These are phyloP conservation scores for Talpa occidentalis DNA, from an alignment of 2,113 vertebrate genomes.

Conservation along the genomic window DNA sequence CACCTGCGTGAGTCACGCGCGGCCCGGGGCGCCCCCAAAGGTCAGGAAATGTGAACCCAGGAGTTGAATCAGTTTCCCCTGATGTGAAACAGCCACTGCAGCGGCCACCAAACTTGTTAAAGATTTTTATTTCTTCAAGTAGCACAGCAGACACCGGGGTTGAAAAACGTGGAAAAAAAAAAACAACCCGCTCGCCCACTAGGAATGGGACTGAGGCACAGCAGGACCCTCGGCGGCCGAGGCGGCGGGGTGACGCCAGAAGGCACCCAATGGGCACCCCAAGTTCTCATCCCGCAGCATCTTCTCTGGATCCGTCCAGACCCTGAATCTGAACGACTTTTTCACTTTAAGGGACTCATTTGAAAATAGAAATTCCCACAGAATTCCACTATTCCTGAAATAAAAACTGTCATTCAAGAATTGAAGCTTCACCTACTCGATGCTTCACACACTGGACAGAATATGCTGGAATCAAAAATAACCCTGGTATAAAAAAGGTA, in stretches of 20 bases:
- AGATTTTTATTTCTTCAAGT: conserved; percentile 50
- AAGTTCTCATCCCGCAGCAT: neutral
- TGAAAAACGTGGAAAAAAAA: neutral
- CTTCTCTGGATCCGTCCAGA: neutral
- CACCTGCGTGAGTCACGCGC: too few species aligned
- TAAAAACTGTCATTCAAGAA: neutral
- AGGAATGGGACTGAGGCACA: conserved; percentile 4
- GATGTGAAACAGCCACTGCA: neutral
- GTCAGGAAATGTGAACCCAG: too few species aligned
- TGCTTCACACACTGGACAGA: neutral
- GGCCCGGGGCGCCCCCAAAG: too few species aligned
- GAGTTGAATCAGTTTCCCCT: neutral
- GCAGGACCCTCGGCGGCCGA: too few species aligned
- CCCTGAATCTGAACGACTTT: neutral
- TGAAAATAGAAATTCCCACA: neutral
- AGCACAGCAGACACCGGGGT: neutral
- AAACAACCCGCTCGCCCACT: neutral
- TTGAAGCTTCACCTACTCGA: neutral
- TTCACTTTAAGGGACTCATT: neutral
- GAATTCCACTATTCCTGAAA: neutral
- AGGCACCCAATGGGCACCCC: too few species aligned
- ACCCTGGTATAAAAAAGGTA: neutral
- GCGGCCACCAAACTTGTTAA: conserved; percentile 15
- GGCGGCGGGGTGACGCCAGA: too few species aligned
- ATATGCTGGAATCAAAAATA: neutral